These are phyloP conservation scores for Neomorphus geoffroyi DNA, from an alignment of 2,797 vertebrate species.

Conservation along the genomic window DNA sequence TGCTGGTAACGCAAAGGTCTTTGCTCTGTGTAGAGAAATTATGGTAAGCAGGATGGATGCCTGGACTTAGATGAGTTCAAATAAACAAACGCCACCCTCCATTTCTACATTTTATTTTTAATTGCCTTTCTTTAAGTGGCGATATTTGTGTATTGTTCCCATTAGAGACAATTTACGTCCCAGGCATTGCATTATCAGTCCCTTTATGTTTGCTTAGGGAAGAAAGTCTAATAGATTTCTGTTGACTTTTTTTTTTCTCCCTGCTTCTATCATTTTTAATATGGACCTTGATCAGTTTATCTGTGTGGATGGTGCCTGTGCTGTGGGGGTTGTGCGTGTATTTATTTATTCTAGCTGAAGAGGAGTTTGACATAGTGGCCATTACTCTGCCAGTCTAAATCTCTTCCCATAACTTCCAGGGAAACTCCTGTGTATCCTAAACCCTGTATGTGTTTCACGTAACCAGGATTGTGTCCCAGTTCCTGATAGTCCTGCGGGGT, in stretches of 20 bases:
- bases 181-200: slow-evolving; percentile 55
- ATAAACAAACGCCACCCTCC: background rate
- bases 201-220: slow-evolving; percentile 68
- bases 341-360: background rate
- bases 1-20: background rate
- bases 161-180: slow-evolving; percentile 63
- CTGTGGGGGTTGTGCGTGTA: background rate
- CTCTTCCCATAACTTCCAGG: background rate
- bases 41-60: background rate
- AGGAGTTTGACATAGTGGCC: background rate
- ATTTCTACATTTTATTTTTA: slow-evolving; percentile 41
- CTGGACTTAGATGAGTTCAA: background rate
- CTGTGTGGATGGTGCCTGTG: background rate
- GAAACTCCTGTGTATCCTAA: background rate
- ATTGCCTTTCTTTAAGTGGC: slow-evolving; percentile 64
- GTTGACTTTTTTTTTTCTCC: slow-evolving; percentile 23
- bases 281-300: background rate
- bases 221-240: slow-evolving; percentile 62
- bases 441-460: accelerated
- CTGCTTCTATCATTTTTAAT: slow-evolving; percentile 49
- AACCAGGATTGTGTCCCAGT: background rate
- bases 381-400: background rate
- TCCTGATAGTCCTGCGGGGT: background rate
- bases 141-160: slow-evolving; percentile 63
- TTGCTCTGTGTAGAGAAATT: background rate